Conservation (phyloP, 1,140 invertebrate genomes). For the Glossosoma conforme region DNA sequence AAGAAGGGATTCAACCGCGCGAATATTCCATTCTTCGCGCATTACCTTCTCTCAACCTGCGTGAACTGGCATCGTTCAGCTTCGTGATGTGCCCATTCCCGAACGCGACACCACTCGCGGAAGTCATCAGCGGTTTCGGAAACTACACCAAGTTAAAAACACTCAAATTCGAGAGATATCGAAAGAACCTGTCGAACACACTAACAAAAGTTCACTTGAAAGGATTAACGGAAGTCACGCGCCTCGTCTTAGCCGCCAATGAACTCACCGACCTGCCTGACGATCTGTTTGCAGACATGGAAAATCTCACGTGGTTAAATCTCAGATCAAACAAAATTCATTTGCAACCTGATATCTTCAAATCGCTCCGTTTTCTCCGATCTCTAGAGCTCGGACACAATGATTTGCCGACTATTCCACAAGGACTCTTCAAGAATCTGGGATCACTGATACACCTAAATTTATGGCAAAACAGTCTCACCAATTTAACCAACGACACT, state of each 20-base stretch:
- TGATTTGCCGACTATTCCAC: conserved; percentile 51
- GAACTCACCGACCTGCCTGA: conserved; percentile 50
- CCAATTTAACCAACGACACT: conserved; percentile 51
- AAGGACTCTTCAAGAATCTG: conserved; percentile 55
- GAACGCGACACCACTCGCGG: conserved; percentile 38
- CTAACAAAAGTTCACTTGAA: conserved; percentile 50
- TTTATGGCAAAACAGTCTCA: conserved; percentile 59
- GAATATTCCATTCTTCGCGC: conserved; percentile 19
- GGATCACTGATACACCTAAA: conserved; percentile 53
- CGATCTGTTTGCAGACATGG: conserved; percentile 54
- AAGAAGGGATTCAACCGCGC: background rate
- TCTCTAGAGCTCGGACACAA: conserved; percentile 60
- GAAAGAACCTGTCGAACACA: conserved; percentile 43
- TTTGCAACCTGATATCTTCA: conserved; percentile 53
- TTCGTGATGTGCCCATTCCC: conserved; percentile 47
- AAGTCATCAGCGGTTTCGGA: conserved; percentile 42
- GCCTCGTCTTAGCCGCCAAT: conserved; percentile 47
- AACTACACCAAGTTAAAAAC: conserved; percentile 41
- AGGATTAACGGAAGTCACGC: conserved; percentile 46
- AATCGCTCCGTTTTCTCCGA: conserved; percentile 49
- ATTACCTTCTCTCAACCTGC: conserved; percentile 2
- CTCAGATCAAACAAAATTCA: conserved; percentile 56
- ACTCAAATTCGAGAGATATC: conserved; percentile 44
- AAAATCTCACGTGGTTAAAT: conserved; percentile 54
- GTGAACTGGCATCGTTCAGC: conserved; percentile 31